Evolutionary conservation across 2,797 vertebrate species (phyloP).

Genomic region (Chelidonichthys spinosus): DNA sequence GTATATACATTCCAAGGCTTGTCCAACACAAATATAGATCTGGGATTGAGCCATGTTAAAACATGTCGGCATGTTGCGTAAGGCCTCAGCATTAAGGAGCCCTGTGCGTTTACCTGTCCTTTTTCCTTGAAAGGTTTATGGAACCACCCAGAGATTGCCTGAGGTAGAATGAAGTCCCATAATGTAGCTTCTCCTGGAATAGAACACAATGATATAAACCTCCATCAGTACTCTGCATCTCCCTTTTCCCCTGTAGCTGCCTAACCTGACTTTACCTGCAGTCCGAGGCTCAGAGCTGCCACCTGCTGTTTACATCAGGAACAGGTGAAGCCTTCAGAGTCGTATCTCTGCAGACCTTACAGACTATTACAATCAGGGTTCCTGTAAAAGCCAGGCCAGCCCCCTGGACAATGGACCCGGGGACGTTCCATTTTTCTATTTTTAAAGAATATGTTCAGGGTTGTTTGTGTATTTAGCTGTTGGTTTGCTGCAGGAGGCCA

Average conservation of each 20-base stretch:
- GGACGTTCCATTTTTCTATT: background rate
- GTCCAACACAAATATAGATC: background rate
- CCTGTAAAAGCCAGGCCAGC: background rate
- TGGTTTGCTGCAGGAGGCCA: background rate
- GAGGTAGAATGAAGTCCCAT: background rate
- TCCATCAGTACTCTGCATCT: background rate
- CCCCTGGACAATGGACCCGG: background rate
- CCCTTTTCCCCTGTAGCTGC: background rate
- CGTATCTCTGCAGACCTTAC: background rate
- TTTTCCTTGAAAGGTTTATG: background rate
- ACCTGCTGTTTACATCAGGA: slow-evolving; percentile 77
- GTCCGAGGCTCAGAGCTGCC: slow-evolving; percentile 80
- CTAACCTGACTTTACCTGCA: slow-evolving; percentile 60
- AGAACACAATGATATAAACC: background rate
- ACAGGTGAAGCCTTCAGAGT: slow-evolving; percentile 50
- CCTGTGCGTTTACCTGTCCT: background rate
- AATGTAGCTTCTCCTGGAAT: background rate
- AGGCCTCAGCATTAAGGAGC: background rate
- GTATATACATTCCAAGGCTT: slow-evolving; percentile 4
- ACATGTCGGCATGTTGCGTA: slow-evolving; percentile 9
- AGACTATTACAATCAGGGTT: background rate
- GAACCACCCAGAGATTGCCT: background rate
- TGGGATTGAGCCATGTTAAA: slow-evolving; percentile 7
- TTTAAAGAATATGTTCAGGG: background rate
- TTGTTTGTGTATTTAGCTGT: background rate